Evolutionary conservation across 2,888 invertebrate species (phyloP), one percentile per base, ranked within the genome.

Genomic region (Ornithoptera priamus): DNA sequence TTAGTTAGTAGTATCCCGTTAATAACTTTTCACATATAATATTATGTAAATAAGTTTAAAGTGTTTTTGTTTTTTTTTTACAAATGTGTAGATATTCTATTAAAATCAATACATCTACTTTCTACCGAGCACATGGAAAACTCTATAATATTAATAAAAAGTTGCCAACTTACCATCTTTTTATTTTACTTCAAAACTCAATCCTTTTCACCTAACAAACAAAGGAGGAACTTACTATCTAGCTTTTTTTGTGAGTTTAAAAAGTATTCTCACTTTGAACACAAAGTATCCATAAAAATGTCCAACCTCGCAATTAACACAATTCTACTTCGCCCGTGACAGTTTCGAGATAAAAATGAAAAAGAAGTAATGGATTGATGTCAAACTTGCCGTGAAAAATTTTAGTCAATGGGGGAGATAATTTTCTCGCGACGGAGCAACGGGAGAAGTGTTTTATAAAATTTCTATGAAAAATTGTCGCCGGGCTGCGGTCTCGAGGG

Each of bases 361-460:
- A 85, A 87, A 86, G 65, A 89, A 82, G 82, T 89, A 90, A 90
- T 89, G 88, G 88, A 89, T 89, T 88, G 89, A 87, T 90, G 90
- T 88, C 88, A 89, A 90, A 90, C 89, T 90, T 87, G 85, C 87
- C 83, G 88, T 87, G 89, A 91, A 91, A 90, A 89, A 87, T 88
- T 85, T 87, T 84, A 85, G 86, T 87, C 90, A 90, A 90, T 89
- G 90, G 87, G 87, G 85, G 85, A 90, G 90, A 90, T 90, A 90
- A 90, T 90, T 90, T 87, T 77, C 82, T 83, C 80, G 56, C 46
- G 46, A 15, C 46, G 78, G 79, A 80, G 83, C 83, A 82, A 82
- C 81, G 83, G 82, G 81, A 81, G 80, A 80, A 84, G 86, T 89
- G 84, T 87, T 90, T 86, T 84, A 85, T 84, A 83, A 88, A 88